phyloP scores from a whole-genome alignment of 2,113 vertebrate species.

The Calyptommatus sinebrachiatus region DNA sequence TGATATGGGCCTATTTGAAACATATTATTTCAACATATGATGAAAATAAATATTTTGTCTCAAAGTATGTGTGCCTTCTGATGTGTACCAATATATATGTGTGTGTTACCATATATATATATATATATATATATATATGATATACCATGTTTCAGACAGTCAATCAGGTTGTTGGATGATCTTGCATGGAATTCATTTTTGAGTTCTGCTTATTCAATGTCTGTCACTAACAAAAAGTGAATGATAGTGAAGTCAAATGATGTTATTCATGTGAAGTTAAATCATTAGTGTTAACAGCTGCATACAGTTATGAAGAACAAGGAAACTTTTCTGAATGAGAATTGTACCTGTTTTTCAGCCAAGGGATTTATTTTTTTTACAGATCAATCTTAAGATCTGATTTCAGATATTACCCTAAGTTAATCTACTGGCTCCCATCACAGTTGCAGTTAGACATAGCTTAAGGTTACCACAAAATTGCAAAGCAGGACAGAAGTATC shows the following conservation, averaged over 20 bases:
- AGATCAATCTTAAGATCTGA: not conserved
- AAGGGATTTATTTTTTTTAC: not conserved
- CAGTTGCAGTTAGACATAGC: not conserved
- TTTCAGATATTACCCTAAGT: conserved; percentile 1
- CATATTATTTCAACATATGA: too few species aligned
- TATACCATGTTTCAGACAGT: not conserved
- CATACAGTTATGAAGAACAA: conserved; percentile 1
- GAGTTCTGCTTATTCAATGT: not conserved
- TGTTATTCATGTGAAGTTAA: not conserved
- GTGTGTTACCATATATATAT: too few species aligned
- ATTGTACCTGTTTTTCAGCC: not conserved
- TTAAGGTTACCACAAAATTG: not conserved
- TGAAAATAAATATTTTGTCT: too few species aligned
- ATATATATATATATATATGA: not conserved
- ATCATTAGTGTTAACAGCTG: conserved; percentile 2
- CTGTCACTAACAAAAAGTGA: not conserved
- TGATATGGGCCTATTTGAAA: too few species aligned
- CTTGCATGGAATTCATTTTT: not conserved
- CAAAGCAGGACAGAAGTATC: too few species aligned
- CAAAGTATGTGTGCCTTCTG: not conserved
- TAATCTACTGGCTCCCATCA: not conserved
- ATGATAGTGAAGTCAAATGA: conserved; percentile 7
- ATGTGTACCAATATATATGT: not conserved
- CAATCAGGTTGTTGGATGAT: not conserved
- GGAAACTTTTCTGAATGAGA: not conserved